Evolutionary conservation across 2,888 invertebrate species (phyloP).

Genomic region (Drosophila dives): DNA sequence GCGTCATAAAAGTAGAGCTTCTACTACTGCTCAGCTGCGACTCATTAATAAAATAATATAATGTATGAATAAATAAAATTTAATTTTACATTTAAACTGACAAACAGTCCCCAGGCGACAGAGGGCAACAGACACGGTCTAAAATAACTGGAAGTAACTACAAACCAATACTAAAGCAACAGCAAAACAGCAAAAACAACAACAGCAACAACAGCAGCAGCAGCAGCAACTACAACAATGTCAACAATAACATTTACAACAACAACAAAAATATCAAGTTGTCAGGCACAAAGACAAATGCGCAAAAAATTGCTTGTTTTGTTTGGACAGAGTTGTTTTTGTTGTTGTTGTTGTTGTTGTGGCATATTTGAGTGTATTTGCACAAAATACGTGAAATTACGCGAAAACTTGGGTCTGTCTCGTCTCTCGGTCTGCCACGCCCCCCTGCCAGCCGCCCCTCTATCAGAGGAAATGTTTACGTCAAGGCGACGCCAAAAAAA

Average conservation of each 20-base stretch:
- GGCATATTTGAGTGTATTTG: constrained; percentile 76
- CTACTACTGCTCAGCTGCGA: constrained; percentile 46
- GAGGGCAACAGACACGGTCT: not conserved
- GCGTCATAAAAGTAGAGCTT: not conserved
- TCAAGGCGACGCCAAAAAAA: constrained; percentile 57
- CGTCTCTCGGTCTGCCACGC: constrained; percentile 8
- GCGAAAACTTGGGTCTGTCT: constrained; percentile 65
- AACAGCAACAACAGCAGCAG: constrained; percentile 1
- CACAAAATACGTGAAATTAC: constrained; percentile 77
- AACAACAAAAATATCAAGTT: constrained; percentile 45
- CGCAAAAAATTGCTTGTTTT: constrained; percentile 47
- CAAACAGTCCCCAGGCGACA: constrained; percentile 58
- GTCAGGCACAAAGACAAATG: constrained; percentile 43
- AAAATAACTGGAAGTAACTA: constrained; percentile 19
- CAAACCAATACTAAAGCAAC: constrained; percentile 16
- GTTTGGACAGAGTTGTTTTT: constrained; percentile 28
- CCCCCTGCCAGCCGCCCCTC: not conserved
- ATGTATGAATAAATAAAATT: constrained; percentile 76
- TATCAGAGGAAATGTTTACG: constrained; percentile 32
- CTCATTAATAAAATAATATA: constrained; percentile 62
- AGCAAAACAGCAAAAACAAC: constrained; percentile 3
- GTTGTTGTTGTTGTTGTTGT: constrained; percentile 47
- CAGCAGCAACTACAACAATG: constrained; percentile 37
- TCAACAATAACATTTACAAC: constrained; percentile 13
- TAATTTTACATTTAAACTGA: constrained; percentile 72